Base-by-base conservation (phyloP, 2,888 invertebrate genomes). In the Ichneumoninae sp. region DNA sequence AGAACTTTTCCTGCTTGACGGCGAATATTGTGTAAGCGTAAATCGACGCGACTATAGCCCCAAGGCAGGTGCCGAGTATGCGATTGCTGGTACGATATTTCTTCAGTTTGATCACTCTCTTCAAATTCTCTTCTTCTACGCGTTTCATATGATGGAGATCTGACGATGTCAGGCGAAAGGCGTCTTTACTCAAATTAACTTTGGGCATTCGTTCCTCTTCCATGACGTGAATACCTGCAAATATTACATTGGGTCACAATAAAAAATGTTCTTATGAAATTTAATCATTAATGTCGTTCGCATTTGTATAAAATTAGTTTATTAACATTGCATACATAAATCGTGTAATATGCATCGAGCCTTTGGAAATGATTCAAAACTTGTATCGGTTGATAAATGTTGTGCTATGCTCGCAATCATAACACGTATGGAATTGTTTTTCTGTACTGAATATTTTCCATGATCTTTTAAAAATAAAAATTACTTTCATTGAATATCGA, bases 1-100 rank as follows among this genome's bases (percentile, higher is more conserved):
- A 95, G 94, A 99, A 98, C 70, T 96, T 97, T 94, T 99, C 99
- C 92, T 98, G 98, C 92, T 96, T 97, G 71, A 99, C 97, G 7
- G 98, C 96, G 87, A 95, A 95, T 92, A 98, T 97, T 22, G 98
- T 97, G 94, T 98, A 98, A 44, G 95, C 94, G 94, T 98, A 98
- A 91, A 99, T 98, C 85, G 97, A 95, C 1, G 98, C 83, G 0
- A 97, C 97, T 40, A 95, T 95, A 10, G 95, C 94, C 4, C 96
- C 96, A 33, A 75, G 97, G 93, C 95, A 90, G 7, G 95, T 94
- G 33, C 95, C 98, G 57, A 96, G 96, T 16, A 96, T 91, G 54
- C 96, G 94, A 93, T 98, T 98, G 87, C 95, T 96, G 91, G 94
- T 95, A 68, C 96, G 95, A 30, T 96, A 93, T 77, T 94, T 94